These are phyloP conservation scores for Protaetia brevitarsis DNA, from an alignment of 1,140 invertebrate species.

Conservation along the genomic window DNA sequence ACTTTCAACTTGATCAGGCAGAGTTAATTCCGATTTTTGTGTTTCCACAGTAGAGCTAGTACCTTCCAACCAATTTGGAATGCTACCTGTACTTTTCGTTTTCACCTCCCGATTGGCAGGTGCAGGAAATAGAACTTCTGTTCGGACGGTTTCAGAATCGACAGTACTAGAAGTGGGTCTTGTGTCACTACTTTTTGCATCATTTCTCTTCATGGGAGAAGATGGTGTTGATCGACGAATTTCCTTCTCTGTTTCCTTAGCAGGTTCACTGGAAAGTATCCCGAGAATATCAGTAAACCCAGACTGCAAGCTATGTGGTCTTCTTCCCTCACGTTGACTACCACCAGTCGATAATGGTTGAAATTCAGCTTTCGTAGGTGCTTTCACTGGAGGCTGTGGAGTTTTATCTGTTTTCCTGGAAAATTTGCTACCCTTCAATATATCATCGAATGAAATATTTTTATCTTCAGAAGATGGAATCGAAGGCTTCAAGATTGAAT, in stretches of 20 bases:
- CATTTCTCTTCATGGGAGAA: not conserved
- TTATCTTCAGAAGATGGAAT: slow-evolving; percentile 27
- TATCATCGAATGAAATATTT: slow-evolving; percentile 39
- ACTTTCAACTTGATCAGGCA: not conserved
- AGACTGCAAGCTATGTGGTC: slow-evolving; percentile 5
- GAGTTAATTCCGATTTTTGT: slow-evolving; percentile 29
- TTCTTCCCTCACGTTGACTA: not conserved
- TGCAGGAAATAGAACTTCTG: slow-evolving; percentile 15
- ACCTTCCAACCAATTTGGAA: slow-evolving; percentile 32
- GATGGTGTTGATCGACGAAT: not conserved
- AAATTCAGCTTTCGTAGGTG: slow-evolving; percentile 9
- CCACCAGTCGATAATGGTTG: not conserved
- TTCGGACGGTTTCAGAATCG: not conserved
- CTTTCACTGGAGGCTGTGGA: not conserved
- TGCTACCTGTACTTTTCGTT: slow-evolving; percentile 24
- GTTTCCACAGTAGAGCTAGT: slow-evolving; percentile 2
- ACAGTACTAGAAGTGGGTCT: not conserved
- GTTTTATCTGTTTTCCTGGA: slow-evolving; percentile 1
- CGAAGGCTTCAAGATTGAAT: slow-evolving; percentile 36
- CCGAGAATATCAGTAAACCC: slow-evolving; percentile 29
- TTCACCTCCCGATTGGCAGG: not conserved
- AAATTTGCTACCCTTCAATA: slow-evolving; percentile 40
- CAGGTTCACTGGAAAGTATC: slow-evolving; percentile 27
- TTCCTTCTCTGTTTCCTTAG: not conserved
- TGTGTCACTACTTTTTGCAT: not conserved